Evolutionary conservation across 2,113 vertebrate species (phyloP).

Genomic region (Scopus umbretta): DNA sequence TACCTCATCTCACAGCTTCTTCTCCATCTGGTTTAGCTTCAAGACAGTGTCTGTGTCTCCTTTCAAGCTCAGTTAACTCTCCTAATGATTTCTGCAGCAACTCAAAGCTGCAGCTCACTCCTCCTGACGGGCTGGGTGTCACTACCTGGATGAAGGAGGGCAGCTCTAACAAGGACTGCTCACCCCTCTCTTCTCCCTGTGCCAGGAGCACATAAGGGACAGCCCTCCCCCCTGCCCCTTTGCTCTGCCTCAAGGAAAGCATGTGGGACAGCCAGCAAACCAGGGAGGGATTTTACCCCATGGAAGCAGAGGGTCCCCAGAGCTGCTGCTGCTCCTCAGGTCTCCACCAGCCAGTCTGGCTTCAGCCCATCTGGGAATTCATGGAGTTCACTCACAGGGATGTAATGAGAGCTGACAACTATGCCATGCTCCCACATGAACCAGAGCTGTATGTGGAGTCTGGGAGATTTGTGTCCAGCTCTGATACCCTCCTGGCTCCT

Average conservation of each 20-base stretch:
- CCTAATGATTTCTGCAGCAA: background rate
- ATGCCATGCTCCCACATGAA: accelerated
- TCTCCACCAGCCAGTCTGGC: background rate
- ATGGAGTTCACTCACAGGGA: background rate
- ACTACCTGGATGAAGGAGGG: background rate
- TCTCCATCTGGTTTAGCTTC: background rate
- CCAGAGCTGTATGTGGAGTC: background rate
- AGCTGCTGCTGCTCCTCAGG: background rate
- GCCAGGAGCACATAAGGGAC: background rate
- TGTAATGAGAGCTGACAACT: background rate
- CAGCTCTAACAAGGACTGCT: background rate
- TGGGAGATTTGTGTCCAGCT: background rate
- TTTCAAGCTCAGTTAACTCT: background rate
- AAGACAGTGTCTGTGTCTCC: background rate
- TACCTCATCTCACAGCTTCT: background rate
- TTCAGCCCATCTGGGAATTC: background rate
- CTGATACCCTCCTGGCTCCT: background rate
- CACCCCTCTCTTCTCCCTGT: background rate
- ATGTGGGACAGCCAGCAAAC: background rate
- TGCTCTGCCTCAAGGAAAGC: background rate
- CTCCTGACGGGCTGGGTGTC: background rate
- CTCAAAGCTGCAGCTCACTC: background rate
- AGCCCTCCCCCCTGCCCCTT: background rate
- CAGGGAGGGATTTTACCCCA: accelerated
- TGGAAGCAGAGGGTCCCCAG: background rate